These are phyloP conservation scores for Margarornis squamiger DNA, from an alignment of 2,797 vertebrate species.

Conservation along the genomic window DNA sequence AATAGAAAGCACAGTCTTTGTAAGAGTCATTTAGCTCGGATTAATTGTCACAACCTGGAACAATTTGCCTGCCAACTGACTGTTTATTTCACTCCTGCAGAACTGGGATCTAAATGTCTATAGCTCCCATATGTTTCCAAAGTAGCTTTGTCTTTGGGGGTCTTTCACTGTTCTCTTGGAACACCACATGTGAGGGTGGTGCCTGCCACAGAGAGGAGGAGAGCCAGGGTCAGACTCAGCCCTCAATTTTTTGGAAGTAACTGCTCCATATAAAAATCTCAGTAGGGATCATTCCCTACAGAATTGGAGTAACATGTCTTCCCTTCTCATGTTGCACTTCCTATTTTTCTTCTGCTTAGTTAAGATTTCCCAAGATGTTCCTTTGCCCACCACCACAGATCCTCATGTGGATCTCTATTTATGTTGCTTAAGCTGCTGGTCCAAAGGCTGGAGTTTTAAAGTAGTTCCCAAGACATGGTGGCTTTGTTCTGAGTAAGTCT, in stretches of 20 bases:
- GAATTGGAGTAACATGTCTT: not conserved
- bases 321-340: not conserved
- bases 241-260: not conserved
- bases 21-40: not conserved
- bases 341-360: not conserved
- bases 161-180: not conserved
- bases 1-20: not conserved
- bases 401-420: not conserved
- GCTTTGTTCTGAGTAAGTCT: not conserved
- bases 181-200: not conserved
- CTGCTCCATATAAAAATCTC: not conserved
- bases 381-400: not conserved
- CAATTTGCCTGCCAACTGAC: not conserved
- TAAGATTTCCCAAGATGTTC: not conserved
- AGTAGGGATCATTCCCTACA: not conserved
- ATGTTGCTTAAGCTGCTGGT: not conserved
- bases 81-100: not conserved
- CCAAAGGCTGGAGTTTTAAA: not conserved
- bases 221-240: not conserved
- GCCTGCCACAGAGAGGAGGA: not conserved
- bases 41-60: not conserved
- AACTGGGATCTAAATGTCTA: not conserved
- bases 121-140: not conserved
- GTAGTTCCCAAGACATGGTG: not conserved
- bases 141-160: not conserved